phyloP scores from a whole-genome alignment of 2,797 vertebrate species.

The Anisognathus igniventris region DNA sequence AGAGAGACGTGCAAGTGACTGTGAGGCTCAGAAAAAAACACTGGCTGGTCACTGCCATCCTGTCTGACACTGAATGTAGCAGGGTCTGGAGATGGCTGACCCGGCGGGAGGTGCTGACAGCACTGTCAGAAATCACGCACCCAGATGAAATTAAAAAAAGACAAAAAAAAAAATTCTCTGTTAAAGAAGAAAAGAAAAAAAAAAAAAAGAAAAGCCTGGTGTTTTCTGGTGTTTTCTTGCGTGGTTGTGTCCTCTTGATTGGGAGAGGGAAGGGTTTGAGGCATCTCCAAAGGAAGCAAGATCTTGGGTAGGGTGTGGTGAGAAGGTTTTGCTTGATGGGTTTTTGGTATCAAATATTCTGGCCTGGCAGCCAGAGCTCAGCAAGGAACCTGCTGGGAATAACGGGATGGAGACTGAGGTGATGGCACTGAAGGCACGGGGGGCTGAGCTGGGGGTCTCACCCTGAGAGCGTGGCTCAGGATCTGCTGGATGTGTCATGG shows the following conservation, averaged over 20 bases:
- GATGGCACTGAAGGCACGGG: no score
- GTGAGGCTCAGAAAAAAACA: not conserved
- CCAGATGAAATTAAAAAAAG: slow-evolving; percentile 64
- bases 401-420: no score
- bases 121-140: slow-evolving; percentile 38
- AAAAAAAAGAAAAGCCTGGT: not conserved
- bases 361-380: no score
- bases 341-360: not conserved
- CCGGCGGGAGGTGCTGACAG: not conserved
- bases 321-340: not conserved
- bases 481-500: no score
- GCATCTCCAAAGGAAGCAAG: not conserved
- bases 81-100: slow-evolving; percentile 23
- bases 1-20: not conserved
- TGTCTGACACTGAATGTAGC: slow-evolving; percentile 54
- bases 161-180: not conserved
- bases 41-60: not conserved
- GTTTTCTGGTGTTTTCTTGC: slow-evolving; percentile 25
- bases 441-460: no score
- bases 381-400: no score
- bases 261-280: not conserved
- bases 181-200: not conserved
- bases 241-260: not conserved
- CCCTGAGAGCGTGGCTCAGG: no score
- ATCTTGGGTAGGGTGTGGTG: not conserved